Base-by-base conservation (phyloP, 2,888 invertebrate species). In the Epinotia bilunana region DNA sequence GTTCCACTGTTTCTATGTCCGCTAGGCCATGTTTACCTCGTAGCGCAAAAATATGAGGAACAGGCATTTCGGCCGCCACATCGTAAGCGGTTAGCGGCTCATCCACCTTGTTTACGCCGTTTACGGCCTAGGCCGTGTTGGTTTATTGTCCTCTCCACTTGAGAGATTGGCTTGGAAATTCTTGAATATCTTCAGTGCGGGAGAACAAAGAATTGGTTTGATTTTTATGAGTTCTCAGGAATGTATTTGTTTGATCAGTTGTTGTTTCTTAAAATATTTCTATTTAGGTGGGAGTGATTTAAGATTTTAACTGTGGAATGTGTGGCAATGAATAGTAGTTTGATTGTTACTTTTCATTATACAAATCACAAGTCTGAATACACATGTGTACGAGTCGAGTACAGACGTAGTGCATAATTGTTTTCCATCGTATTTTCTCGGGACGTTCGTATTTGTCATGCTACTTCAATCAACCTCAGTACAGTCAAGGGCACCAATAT, bases 11-110 rank as follows among this genome's bases (percentile, higher is more conserved):
- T 2, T 2, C 55, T 49, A 28, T 76, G 16, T 57, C 43, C 16
- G 9, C 49, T 72, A 9, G 53, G 11, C n/a, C 80, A 87, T 91
- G 91, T 90, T 91, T 90, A 91, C 90, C 89, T 90, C 89, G 80
- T 80, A 80, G 72, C 78, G 79, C 84, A 83, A 84, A 87, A 85
- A 86, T 86, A 85, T 87, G 86, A 84, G 84, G 79, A 78, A 71
- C 78, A 71, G 78, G 82, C 82, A 81, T 85, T 84, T 87, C 84
- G 79, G 77, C 61, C 76, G 77, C 61, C 76, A 69, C 76, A 74
- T 55, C 76, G 65, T 58, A 33, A 63, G 74, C 73, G 61, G 62
- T 60, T 68, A 68, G 72, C 55, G 43, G 43, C 75, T 57, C 61
- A 74, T 74, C 74, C 74, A 74, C 74, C 74, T 74, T 74, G 74